Percentiles rank a stretch among this genome's conserved stretches.
Evolutionary conservation across 2,797 vertebrate species (phyloP).

Genomic region (Periophthalmus magnuspinnatus): DNA sequence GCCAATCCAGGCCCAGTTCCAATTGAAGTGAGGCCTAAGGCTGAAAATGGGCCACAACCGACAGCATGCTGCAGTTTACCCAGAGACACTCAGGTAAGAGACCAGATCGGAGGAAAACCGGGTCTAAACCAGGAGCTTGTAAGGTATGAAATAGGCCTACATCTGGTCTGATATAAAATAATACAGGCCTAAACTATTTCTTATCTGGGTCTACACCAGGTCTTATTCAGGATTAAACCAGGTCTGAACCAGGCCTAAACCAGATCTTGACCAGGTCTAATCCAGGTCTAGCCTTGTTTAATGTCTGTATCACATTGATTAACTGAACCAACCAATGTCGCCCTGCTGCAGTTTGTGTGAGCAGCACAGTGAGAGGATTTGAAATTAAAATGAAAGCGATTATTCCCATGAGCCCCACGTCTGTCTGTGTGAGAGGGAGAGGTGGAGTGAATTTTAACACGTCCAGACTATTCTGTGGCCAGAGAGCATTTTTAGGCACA

Average conservation of each 20-base stretch:
- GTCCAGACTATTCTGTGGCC: constrained; percentile 1
- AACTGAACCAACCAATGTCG: not conserved
- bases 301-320: constrained; percentile 4
- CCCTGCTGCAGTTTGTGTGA: constrained; percentile 7
- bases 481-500: not conserved
- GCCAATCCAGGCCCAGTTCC: constrained; percentile 2
- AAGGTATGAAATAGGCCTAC: not conserved
- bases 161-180: not conserved
- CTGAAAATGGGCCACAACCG: constrained; percentile 13
- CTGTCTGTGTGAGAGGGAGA: constrained; percentile 8
- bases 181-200: not conserved
- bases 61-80: constrained; percentile 11
- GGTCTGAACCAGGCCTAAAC: not conserved
- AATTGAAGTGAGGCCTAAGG: constrained; percentile 8
- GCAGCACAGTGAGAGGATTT: constrained; percentile 10
- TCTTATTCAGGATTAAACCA: not conserved
- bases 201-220: not conserved
- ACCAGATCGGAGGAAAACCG: constrained; percentile 1
- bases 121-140: not conserved
- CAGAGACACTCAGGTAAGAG: constrained; percentile 13
- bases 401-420: constrained; percentile 9
- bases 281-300: not conserved
- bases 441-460: constrained; percentile 10
- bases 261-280: not conserved
- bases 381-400: constrained; percentile 9